phyloP scores from a whole-genome alignment of 2,888 invertebrate species.

The Pelosia muscerda region DNA sequence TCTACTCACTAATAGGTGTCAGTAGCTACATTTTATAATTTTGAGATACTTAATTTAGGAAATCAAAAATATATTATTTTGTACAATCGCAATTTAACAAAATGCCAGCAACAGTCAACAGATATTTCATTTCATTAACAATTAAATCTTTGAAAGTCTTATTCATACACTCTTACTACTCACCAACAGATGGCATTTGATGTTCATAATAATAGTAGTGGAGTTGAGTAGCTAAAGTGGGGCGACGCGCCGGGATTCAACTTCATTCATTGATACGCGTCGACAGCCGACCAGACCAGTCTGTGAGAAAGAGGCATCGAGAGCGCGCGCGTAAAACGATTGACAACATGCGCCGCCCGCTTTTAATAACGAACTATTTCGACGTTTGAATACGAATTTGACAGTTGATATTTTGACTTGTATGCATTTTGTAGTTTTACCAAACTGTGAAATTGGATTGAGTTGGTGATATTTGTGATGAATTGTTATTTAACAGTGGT shows the following conservation, averaged over 20 bases:
- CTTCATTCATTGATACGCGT: constrained; percentile 76
- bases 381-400: constrained; percentile 75
- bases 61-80: not conserved
- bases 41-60: not conserved
- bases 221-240: constrained; percentile 57
- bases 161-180: constrained; percentile 16
- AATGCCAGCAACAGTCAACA: too few species aligned
- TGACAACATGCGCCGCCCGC: constrained; percentile 66
- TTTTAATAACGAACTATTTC: constrained; percentile 79
- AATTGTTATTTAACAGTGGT: constrained; percentile 62
- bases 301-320: constrained; percentile 37
- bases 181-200: constrained; percentile 16
- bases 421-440: constrained; percentile 28
- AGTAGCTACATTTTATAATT: not conserved
- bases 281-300: constrained; percentile 64
- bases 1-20: constrained; percentile 8
- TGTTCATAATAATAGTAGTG: constrained; percentile 51
- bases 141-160: too few species aligned
- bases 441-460: constrained; percentile 46
- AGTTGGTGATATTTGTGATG: constrained; percentile 50
- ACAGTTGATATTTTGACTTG: constrained; percentile 63
- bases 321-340: constrained; percentile 38
- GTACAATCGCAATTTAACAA: too few species aligned
- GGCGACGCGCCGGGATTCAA: constrained; percentile 54
- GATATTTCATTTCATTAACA: too few species aligned